These are phyloP conservation scores for Eudasyphora cyanicolor DNA, from an alignment of 2,888 invertebrate genomes.

Conservation along the genomic window DNA sequence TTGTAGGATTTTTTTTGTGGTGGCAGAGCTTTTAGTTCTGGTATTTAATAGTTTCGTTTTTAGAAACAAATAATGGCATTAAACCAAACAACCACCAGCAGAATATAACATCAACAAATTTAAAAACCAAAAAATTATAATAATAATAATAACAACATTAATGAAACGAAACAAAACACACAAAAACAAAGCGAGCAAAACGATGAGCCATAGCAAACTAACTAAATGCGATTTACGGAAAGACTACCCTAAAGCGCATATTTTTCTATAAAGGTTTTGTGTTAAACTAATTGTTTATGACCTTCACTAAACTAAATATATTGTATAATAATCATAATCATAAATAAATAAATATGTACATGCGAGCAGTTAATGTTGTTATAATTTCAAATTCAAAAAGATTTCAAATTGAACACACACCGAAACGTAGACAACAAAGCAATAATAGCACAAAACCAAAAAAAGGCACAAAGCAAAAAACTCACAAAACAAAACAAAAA, in stretches of 20 bases:
- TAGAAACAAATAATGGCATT: slow-evolving; percentile 39
- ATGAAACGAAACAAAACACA: neutral
- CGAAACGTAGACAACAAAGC: neutral
- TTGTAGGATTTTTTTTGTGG: no score
- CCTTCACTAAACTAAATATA: slow-evolving; percentile 47
- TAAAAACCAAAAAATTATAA: neutral
- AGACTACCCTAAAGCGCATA: neutral
- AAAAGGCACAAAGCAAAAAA: no score
- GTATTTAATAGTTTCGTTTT: slow-evolving; percentile 29
- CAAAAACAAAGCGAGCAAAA: neutral
- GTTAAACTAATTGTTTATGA: slow-evolving; percentile 62
- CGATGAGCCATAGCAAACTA: neutral
- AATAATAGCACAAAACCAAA: no score
- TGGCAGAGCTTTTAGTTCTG: neutral
- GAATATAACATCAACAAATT: neutral
- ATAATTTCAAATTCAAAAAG: slow-evolving; percentile 38
- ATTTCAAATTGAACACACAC: neutral
- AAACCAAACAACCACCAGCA: slow-evolving; percentile 36
- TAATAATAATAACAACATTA: neutral
- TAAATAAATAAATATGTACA: slow-evolving; percentile 15
- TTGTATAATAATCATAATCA: slow-evolving; percentile 27
- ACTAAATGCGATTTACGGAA: neutral
- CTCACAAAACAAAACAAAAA: no score
- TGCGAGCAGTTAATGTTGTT: slow-evolving; percentile 42
- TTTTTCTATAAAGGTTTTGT: neutral